phyloP scores from a whole-genome alignment of 2,888 invertebrate genomes.

The Andrena chrysosceles region DNA sequence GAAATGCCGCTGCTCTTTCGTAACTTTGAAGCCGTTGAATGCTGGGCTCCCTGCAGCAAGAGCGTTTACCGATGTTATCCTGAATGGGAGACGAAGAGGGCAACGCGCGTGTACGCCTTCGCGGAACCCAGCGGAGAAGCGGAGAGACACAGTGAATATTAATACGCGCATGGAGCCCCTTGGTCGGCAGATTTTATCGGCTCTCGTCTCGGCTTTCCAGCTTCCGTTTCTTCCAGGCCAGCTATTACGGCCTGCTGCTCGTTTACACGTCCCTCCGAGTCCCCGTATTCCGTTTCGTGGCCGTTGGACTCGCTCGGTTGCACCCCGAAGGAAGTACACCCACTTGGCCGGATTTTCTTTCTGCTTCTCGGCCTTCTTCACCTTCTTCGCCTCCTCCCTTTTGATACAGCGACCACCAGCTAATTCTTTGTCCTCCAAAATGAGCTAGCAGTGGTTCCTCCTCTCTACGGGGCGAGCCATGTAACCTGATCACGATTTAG shows the following conservation, averaged over 20 bases:
- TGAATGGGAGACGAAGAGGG: slow-evolving; percentile 52
- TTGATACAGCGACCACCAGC: slow-evolving; percentile 9
- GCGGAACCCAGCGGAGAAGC: slow-evolving; percentile 36
- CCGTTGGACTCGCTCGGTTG: slow-evolving; percentile 48
- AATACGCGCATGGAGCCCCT: slow-evolving; percentile 76
- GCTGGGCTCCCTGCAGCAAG: slow-evolving; percentile 27
- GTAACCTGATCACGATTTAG: neutral
- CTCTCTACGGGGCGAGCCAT: neutral
- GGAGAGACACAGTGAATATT: slow-evolving; percentile 79
- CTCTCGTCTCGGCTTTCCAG: slow-evolving; percentile 75
- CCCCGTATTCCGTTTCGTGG: slow-evolving; percentile 54
- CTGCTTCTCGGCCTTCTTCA: slow-evolving; percentile 26
- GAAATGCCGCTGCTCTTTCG: slow-evolving; percentile 37
- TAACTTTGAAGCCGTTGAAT: slow-evolving; percentile 48
- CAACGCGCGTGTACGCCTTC: slow-evolving; percentile 35
- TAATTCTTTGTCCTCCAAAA: slow-evolving; percentile 36
- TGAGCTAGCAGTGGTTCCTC: neutral
- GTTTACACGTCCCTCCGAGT: slow-evolving; percentile 60
- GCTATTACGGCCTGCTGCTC: slow-evolving; percentile 65
- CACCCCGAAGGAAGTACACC: slow-evolving; percentile 59
- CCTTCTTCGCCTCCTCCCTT: slow-evolving; percentile 1
- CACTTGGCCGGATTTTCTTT: slow-evolving; percentile 68
- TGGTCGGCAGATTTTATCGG: slow-evolving; percentile 81
- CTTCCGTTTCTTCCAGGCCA: slow-evolving; percentile 67
- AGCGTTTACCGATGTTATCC: slow-evolving; percentile 72